Percentiles rank a stretch among this genome's conserved stretches.
phyloP scores from a whole-genome alignment of 1,140 invertebrate species.

The Diprion similis region DNA sequence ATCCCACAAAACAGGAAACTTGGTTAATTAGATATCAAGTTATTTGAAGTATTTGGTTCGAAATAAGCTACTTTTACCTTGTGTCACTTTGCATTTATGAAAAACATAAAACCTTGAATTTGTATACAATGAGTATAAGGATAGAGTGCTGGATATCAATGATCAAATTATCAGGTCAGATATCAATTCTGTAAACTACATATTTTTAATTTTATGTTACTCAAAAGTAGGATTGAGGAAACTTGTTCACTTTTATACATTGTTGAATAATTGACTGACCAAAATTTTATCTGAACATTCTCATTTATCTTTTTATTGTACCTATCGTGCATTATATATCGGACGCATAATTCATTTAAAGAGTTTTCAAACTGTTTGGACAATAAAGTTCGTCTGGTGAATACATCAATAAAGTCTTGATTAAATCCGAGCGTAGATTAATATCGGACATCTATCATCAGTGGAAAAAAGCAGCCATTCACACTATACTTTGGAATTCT shows the following conservation, averaged over 20 bases:
- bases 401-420: background rate
- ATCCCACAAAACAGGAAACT: slow-evolving; percentile 51
- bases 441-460: background rate
- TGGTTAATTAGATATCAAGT: slow-evolving; percentile 43
- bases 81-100: slow-evolving; percentile 36
- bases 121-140: background rate
- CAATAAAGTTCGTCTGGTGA: background rate
- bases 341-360: too few species aligned
- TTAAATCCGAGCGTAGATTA: background rate
- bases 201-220: background rate
- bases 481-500: background rate
- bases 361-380: background rate
- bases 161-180: background rate
- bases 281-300: background rate
- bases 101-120: slow-evolving; percentile 41
- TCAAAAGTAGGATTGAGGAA: background rate
- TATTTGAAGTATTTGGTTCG: slow-evolving; percentile 27
- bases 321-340: slow-evolving; percentile 16
- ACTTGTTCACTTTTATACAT: too few species aligned
- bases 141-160: slow-evolving; percentile 15
- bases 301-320: slow-evolving; percentile 8
- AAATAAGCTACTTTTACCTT: slow-evolving; percentile 34
- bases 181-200: background rate
- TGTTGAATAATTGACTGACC: too few species aligned
- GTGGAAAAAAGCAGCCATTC: background rate